phyloP scores from a whole-genome alignment of 2,797 vertebrate genomes.

The Rhabdophis nuchalis region DNA sequence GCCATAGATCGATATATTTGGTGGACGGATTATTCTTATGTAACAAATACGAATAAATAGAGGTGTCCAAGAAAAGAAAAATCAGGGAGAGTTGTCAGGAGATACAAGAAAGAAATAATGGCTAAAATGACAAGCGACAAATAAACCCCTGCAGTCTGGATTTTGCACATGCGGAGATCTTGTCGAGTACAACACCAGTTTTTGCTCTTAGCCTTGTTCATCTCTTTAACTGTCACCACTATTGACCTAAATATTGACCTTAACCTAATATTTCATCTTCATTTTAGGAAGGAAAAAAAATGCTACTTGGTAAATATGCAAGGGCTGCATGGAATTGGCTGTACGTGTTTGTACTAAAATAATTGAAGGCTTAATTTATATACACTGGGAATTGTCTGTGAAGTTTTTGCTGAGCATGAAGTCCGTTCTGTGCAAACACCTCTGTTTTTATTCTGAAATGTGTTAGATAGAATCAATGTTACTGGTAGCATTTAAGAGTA shows the following conservation, averaged over 20 bases:
- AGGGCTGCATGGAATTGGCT: background rate
- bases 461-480: background rate
- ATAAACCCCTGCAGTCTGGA: background rate
- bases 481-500: background rate
- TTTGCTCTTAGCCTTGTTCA: background rate
- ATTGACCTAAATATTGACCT: background rate
- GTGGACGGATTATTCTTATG: background rate
- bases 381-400: background rate
- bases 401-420: background rate
- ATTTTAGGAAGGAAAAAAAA: background rate
- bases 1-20: background rate
- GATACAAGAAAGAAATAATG: background rate
- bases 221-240: background rate
- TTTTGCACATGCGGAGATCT: background rate
- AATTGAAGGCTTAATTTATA: background rate
- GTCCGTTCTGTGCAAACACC: background rate
- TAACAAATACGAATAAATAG: background rate
- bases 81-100: background rate
- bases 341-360: background rate
- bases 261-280: background rate
- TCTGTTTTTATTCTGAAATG: background rate
- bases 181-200: background rate
- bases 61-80: background rate
- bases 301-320: background rate
- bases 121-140: background rate